Evolutionary conservation across 2,113 vertebrate species (phyloP).

Genomic region (Silurus asotus): DNA sequence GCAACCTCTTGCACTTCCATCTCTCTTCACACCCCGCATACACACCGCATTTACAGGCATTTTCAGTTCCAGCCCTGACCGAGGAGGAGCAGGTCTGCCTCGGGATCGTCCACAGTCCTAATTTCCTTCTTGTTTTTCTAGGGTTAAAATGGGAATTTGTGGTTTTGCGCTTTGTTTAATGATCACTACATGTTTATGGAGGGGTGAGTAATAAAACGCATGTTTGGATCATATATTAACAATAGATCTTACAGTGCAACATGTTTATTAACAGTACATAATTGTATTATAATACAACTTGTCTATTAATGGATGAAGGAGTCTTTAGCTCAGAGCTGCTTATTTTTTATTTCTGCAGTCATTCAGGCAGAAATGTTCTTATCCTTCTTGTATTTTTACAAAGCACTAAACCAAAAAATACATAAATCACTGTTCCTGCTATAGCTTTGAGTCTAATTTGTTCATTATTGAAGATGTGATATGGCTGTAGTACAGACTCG

Average conservation of each 20-base stretch:
- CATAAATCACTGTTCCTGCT: neutral
- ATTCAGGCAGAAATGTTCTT: neutral
- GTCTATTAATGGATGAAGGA: neutral
- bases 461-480: neutral
- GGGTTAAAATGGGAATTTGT: conserved; percentile 46
- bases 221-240: neutral
- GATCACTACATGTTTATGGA: conserved; percentile 50
- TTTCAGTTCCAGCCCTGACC: neutral
- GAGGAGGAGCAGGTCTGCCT: neutral
- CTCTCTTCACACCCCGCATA: neutral
- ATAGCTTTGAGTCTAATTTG: neutral
- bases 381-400: neutral
- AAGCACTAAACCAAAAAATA: neutral
- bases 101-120: neutral
- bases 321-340: neutral
- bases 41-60: neutral
- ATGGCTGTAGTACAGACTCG: neutral
- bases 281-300: neutral
- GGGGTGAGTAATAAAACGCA: conserved; percentile 48
- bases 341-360: neutral
- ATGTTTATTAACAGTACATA: neutral
- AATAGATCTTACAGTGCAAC: neutral
- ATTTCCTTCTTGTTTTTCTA: neutral
- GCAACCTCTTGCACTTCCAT: neutral
- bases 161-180: conserved; percentile 47